These are phyloP conservation scores for Cancer borealis DNA, from an alignment of 2,888 invertebrate species.

Conservation along the genomic window DNA sequence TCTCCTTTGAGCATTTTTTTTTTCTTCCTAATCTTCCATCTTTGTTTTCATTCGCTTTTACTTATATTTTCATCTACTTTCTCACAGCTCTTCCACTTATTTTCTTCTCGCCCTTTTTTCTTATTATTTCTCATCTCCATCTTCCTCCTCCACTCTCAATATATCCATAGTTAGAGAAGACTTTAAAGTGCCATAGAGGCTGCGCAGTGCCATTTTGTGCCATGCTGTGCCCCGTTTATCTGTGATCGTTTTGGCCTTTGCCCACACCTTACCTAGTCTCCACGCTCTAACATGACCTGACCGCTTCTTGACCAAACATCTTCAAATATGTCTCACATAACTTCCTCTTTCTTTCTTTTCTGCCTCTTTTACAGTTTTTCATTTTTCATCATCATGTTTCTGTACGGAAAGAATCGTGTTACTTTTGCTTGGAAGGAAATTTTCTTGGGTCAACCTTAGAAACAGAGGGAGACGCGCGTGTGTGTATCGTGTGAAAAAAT, in stretches of 20 bases:
- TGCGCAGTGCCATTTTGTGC: no score
- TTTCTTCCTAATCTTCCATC: neutral
- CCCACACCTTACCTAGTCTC: neutral
- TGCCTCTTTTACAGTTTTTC: neutral
- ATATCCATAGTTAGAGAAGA: neutral
- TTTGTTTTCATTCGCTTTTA: neutral
- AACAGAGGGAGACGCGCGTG: neutral
- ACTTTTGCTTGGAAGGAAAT: neutral
- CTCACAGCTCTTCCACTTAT: neutral
- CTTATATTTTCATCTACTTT: neutral
- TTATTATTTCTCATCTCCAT: neutral
- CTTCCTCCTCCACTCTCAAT: neutral
- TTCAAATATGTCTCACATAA: neutral
- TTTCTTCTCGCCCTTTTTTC: neutral
- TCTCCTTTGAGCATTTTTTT: neutral
- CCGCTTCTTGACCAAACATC: neutral
- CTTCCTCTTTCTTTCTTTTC: neutral
- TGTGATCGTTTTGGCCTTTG: neutral
- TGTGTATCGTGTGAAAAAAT: neutral
- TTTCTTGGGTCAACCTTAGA: conserved; percentile 6
- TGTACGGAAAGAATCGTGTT: neutral
- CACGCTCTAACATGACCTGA: neutral
- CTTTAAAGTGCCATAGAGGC: neutral
- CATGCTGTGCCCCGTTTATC: neutral
- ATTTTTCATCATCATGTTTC: neutral